Conservation (phyloP, 2,888 invertebrate genomes). For the Temnothorax unifasciatus region DNA sequence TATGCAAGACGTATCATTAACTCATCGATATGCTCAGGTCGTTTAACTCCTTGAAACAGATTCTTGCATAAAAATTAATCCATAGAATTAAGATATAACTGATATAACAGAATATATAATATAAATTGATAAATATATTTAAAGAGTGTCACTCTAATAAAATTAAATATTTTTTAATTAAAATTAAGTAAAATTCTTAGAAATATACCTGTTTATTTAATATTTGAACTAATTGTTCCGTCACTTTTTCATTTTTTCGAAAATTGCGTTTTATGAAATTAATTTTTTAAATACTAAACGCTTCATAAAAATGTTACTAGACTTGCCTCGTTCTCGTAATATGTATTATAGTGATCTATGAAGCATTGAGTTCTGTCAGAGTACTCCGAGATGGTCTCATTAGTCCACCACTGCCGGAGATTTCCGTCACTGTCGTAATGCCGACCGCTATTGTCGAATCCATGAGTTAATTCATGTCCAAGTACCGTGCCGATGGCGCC, state of each 20-base stretch:
- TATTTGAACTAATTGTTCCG: not conserved
- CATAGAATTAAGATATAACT: not conserved
- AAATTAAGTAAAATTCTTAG: not conserved
- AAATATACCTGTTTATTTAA: not conserved
- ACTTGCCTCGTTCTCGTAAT: conserved; percentile 89
- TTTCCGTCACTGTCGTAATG: conserved; percentile 95
- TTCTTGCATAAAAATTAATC: not conserved
- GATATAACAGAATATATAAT: not conserved
- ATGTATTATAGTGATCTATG: conserved; percentile 93
- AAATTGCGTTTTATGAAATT: not conserved
- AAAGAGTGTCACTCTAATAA: not conserved
- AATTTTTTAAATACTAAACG: not conserved
- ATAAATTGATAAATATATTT: too few relatives aligned
- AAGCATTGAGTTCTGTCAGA: conserved; percentile 94
- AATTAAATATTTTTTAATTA: not conserved
- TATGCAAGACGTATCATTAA: conserved; percentile 60
- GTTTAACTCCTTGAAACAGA: conserved; percentile 2
- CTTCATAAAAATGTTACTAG: not conserved
- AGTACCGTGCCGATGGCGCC: conserved; percentile 93
- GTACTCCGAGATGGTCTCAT: conserved; percentile 92
- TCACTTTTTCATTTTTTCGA: not conserved
- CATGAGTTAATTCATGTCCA: conserved; percentile 91
- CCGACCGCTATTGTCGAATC: conserved; percentile 90
- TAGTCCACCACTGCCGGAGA: conserved; percentile 96
- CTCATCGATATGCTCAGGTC: not conserved